Evolutionary conservation across 2,797 vertebrate genomes (phyloP).

Genomic region (Sternotherus odoratus): DNA sequence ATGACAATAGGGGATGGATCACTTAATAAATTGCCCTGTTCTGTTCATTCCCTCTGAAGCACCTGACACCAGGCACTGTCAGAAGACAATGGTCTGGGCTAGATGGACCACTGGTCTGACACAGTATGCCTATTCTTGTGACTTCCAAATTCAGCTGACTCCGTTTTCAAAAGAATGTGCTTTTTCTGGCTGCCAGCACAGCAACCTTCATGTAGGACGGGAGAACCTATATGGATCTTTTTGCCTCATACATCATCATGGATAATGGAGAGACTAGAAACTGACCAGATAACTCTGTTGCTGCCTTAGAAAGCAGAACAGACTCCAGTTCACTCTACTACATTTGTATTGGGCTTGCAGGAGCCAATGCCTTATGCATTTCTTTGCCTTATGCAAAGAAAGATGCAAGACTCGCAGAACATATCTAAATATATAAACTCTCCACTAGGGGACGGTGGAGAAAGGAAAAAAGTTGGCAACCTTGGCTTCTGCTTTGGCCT

Average conservation of each 20-base stretch:
- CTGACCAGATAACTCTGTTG: not conserved
- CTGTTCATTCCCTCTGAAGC: not conserved
- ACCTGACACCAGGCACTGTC: not conserved
- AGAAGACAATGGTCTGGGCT: not conserved
- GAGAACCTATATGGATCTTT: not conserved
- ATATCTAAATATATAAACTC: not conserved
- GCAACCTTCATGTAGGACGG: not conserved
- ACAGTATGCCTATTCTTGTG: not conserved
- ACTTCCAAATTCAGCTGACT: not conserved
- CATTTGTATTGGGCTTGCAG: not conserved
- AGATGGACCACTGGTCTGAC: not conserved
- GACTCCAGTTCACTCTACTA: not conserved
- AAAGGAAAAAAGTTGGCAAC: not conserved
- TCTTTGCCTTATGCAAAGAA: not conserved
- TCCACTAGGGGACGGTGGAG: not conserved
- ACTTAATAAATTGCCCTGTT: not conserved
- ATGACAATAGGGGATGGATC: not conserved
- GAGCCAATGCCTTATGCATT: too few species aligned
- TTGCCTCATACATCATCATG: rapidly evolving
- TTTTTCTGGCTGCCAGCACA: constrained; percentile 27
- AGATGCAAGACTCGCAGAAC: not conserved
- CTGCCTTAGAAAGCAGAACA: rapidly evolving
- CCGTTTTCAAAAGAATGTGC: not conserved
- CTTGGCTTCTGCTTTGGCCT: too few species aligned
- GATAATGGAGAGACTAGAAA: not conserved